phyloP scores from a whole-genome alignment of 2,113 vertebrate species.

The Pteropus alecto region DNA sequence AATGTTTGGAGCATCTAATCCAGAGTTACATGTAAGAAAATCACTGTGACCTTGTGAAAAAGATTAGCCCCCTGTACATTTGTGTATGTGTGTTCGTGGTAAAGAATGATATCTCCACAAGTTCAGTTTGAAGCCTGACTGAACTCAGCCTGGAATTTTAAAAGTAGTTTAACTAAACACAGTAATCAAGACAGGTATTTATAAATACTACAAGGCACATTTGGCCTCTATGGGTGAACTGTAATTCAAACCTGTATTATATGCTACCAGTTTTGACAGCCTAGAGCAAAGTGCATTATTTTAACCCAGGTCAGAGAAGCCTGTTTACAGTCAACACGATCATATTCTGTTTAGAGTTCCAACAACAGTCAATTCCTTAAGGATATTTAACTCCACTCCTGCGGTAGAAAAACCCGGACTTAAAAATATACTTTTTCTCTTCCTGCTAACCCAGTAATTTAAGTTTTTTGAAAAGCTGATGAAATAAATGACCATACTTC shows the following conservation, averaged over 20 bases:
- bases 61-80: background rate
- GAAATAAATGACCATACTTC: background rate
- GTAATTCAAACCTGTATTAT: slow-evolving; percentile 48
- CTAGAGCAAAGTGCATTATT: background rate
- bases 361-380: background rate
- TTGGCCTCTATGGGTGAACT: slow-evolving; percentile 10
- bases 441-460: background rate
- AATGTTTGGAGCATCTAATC: background rate
- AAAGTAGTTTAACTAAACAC: slow-evolving; percentile 2
- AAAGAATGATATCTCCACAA: background rate
- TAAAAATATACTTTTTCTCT: background rate
- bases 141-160: background rate
- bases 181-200: slow-evolving; percentile 38
- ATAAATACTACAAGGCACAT: slow-evolving; percentile 35
- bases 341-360: slow-evolving; percentile 34
- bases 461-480: background rate
- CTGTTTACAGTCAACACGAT: slow-evolving; percentile 80
- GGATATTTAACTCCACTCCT: slow-evolving; percentile 49
- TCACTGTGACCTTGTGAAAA: background rate
- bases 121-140: background rate
- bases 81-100: background rate
- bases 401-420: background rate
- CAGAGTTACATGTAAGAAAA: background rate
- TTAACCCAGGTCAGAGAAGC: slow-evolving; percentile 41
- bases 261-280: slow-evolving; percentile 21